Base-by-base conservation (phyloP, 2,113 vertebrate genomes). In the Callocephalon fimbriatum region DNA sequence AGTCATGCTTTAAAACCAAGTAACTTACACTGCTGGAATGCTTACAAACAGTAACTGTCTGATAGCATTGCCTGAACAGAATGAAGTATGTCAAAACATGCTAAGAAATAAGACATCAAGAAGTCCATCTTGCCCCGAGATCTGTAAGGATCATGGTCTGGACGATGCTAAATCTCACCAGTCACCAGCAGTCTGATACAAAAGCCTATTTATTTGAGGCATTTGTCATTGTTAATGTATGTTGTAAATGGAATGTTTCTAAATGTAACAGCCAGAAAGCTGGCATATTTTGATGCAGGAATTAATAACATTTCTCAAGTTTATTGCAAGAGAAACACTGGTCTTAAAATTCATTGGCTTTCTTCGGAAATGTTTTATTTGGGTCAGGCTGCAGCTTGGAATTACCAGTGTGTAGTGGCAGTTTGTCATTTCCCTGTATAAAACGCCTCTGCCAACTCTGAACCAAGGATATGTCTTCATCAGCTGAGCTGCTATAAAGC, bases 351-450 rank as follows among this genome's bases (percentile, higher is more conserved):
- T 25, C 26, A 20, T 70, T 9, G 7, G 9, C 15, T 86, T 1
- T 91, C 47, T 59, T 77, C 65, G n/a, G 53, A 62, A 51, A 7
- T 1, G 5, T 37, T 78, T 11, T n/a, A 35, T 63, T 42, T 50
- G 51, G 45, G 84, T 32, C 70, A 67, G 76, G 50, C 80, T 94
- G 82, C 78, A 86, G 45, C n/a, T n/a, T 58, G 71, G 67, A 83
- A 3, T 21, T 56, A 14, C 7, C 86, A 40, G 44, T 0, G 1
- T 23, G 53, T 7, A 18, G 67, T 59, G 61, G 5, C 62, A 68
- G 47, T 2, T 47, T 45, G 37, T 58, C 4, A 0, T 62, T 79
- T 62, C 12, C 32, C 29, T 0, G 0, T 12, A 15, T 9, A 20
- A 37, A 76, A 56, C 21, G n/a, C 50, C 63, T 1, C 81, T 82